phyloP scores from a whole-genome alignment of 2,797 vertebrate genomes.

The Parambassis ranga region DNA sequence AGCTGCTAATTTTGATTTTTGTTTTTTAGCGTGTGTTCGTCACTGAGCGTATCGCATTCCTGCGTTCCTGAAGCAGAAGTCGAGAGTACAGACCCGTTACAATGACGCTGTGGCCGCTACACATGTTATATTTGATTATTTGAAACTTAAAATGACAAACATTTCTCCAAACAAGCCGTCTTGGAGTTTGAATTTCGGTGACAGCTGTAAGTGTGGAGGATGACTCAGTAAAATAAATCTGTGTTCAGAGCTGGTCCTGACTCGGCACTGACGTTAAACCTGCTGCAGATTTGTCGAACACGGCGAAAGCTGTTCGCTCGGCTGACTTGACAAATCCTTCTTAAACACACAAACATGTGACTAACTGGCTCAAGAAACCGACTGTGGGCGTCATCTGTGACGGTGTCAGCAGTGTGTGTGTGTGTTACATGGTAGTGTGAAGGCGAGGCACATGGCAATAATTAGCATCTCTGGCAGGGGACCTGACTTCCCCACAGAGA shows the following conservation, averaged over 20 bases:
- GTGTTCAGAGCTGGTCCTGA: background rate
- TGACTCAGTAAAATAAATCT: background rate
- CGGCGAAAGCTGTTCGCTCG: slow-evolving; percentile 2
- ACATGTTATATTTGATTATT: too few relatives aligned
- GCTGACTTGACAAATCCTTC: slow-evolving; percentile 57
- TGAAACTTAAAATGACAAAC: background rate
- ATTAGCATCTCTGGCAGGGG: slow-evolving; percentile 56
- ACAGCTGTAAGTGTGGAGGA: background rate
- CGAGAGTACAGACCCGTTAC: too few relatives aligned
- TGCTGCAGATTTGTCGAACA: slow-evolving; percentile 40
- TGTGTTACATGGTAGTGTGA: background rate
- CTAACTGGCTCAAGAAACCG: slow-evolving; percentile 7
- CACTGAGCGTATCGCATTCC: too few relatives aligned
- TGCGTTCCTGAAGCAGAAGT: too few relatives aligned
- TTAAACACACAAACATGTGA: slow-evolving; percentile 35
- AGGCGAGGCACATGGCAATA: slow-evolving; percentile 30
- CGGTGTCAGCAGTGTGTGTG: background rate
- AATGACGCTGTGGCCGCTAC: too few relatives aligned
- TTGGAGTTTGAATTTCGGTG: background rate
- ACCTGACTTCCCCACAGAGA: slow-evolving; percentile 33
- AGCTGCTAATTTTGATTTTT: too few relatives aligned
- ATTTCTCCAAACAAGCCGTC: background rate
- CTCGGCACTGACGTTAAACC: slow-evolving; percentile 31
- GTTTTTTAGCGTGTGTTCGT: too few relatives aligned
- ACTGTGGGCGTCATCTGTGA: slow-evolving; percentile 8